A percentile compares a stretch with the other conserved stretches of the same genome.
phyloP scores from a whole-genome alignment of 2,888 invertebrate genomes.

The Apamea monoglypha region DNA sequence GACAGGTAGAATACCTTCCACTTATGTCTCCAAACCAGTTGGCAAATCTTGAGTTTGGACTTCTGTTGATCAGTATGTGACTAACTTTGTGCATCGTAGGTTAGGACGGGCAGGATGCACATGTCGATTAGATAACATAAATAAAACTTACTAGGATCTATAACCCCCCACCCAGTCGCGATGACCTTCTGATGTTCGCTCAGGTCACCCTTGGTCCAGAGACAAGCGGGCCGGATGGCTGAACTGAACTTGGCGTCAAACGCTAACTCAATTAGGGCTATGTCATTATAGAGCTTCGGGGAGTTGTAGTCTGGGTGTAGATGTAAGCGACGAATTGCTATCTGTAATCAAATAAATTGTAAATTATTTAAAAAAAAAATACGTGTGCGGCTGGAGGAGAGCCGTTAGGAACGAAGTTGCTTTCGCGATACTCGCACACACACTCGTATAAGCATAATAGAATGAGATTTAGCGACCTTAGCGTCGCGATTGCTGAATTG shows the following conservation, averaged over 20 bases:
- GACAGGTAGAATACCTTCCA: no score
- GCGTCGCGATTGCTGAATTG: no score
- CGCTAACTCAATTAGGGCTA: conserved; percentile 91
- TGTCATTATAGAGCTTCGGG: conserved; percentile 91
- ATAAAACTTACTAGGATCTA: conserved; percentile 68
- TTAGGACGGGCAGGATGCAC: no score
- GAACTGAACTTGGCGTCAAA: conserved; percentile 85
- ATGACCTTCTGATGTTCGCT: conserved; percentile 82
- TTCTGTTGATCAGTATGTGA: no score
- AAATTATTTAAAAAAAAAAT: neutral
- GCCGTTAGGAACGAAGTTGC: no score
- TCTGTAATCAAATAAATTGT: conserved; percentile 70
- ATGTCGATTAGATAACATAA: neutral
- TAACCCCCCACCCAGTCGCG: conserved; percentile 93
- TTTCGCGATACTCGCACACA: no score
- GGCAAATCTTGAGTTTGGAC: no score
- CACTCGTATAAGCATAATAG: no score
- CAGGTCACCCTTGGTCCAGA: conserved; percentile 85
- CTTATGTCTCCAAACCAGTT: no score
- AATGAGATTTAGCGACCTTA: no score
- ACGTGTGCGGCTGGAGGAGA: no score
- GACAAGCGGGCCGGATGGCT: conserved; percentile 91
- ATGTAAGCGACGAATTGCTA: conserved; percentile 82
- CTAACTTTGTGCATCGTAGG: no score
- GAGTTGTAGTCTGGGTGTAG: conserved; percentile 90